Evolutionary conservation across 2,888 invertebrate genomes (phyloP), one percentile per base, ranked within the genome.

Genomic region (Zaprionus bogoriensis): DNA sequence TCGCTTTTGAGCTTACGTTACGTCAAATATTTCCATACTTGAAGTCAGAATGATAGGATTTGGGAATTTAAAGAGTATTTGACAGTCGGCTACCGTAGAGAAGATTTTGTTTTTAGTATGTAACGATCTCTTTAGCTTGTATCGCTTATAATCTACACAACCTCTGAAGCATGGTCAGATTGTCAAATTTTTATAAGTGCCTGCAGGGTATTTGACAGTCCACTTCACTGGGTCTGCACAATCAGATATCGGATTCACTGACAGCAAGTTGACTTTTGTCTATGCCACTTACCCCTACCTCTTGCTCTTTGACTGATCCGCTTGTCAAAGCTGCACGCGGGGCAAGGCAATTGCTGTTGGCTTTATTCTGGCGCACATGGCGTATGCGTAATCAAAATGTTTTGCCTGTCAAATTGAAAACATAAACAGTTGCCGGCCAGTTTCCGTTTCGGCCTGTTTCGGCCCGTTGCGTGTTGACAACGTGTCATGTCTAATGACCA

Each of bases 361-460:
- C 32, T 30, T 36, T 54, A 60, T 60, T 61, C 59, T 20, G 65
- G 36, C 46, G 57, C 70, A 69, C 77, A 65, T 46, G 77, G 61
- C 78, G 80, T 77, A 74, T 79, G 77, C 74, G 74, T 71, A 78
- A 72, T 79, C 80, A 80, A 79, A 79, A 77, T 79, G 74, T 74
- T 78, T 71, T 78, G 73, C 66, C 55, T 65, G 54, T 6, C 71
- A 71, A 78, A 77, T 71, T 71, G 67, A 74, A 79, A 79, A 77
- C 80, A 79, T 71, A 67, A 79, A 76, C 76, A 77, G 59, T 66
- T 51, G 23, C 20, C 25, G 22, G 42, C 22, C 64, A 22, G 48
- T 9, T 14, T 12, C 27, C 22, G 44, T 46, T 25, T n/a, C 19
- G 12, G 9, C 10, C 23, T 3, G 3, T 20, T 4, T 20, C 10